Percentiles rank a stretch among this genome's conserved stretches.
phyloP scores from a whole-genome alignment of 92 coral and sea anemone species.

The Palythoa heliodiscus region DNA sequence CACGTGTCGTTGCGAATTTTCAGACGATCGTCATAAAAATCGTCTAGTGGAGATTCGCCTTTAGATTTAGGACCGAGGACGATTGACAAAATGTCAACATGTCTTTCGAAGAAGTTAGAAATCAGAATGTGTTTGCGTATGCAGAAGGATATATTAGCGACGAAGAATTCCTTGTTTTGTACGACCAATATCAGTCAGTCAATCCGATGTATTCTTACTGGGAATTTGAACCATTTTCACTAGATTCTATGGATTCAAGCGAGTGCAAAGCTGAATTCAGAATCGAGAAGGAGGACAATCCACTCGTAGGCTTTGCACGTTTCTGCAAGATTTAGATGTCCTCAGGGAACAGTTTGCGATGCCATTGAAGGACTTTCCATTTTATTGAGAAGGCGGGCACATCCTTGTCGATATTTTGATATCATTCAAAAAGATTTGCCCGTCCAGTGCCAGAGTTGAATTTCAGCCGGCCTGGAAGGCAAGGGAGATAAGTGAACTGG shows the following conservation, averaged over 20 bases:
- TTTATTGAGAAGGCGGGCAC: slow-evolving; percentile 40
- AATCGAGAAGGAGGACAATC: not conserved
- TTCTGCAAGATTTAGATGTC: slow-evolving; percentile 52
- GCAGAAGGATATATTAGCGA: slow-evolving; percentile 37
- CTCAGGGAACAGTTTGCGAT: slow-evolving; percentile 55
- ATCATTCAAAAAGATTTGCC: slow-evolving; percentile 43
- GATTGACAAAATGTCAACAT: too few species aligned
- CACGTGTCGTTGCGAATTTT: too few species aligned
- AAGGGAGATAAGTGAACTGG: too few species aligned
- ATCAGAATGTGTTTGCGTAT: slow-evolving; percentile 22
- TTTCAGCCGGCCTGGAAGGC: slow-evolving; percentile 10
- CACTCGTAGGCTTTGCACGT: slow-evolving; percentile 30
- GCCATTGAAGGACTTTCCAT: slow-evolving; percentile 50
- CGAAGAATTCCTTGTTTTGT: slow-evolving; percentile 41
- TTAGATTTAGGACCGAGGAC: too few species aligned
- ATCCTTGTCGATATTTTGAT: slow-evolving; percentile 58
- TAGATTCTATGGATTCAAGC: slow-evolving; percentile 34
- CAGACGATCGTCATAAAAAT: too few species aligned
- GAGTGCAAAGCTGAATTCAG: slow-evolving; percentile 10
- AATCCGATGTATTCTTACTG: slow-evolving; percentile 49
- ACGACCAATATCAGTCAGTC: slow-evolving; percentile 41
- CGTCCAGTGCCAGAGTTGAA: slow-evolving; percentile 63
- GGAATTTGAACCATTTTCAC: slow-evolving; percentile 45
- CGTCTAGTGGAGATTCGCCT: not conserved
- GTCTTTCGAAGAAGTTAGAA: slow-evolving; percentile 14